Evolutionary conservation across 2,888 invertebrate species (phyloP).

Genomic region (Pediacus dermestoides): DNA sequence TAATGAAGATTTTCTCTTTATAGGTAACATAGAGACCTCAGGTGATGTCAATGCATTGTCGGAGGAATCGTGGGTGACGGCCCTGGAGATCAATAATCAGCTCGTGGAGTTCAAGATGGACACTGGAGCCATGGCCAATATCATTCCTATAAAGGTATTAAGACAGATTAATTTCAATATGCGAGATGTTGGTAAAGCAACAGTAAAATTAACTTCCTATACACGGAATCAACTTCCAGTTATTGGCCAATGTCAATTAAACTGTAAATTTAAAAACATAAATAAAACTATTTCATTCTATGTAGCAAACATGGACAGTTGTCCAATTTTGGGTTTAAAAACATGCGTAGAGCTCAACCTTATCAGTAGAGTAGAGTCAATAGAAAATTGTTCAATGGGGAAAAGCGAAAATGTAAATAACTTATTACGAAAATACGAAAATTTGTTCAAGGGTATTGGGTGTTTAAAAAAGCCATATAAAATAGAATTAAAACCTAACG

Average conservation of each 20-base stretch:
- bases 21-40: constrained; percentile 5
- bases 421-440: constrained; percentile 16
- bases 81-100: neutral
- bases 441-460: constrained; percentile 24
- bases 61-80: constrained; percentile 11
- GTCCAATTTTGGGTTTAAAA: constrained; percentile 13
- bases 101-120: constrained; percentile 15
- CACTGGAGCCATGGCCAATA: constrained; percentile 16
- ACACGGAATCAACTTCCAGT: constrained; percentile 14
- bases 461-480: constrained; percentile 20
- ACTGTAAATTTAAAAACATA: constrained; percentile 12
- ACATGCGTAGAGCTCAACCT: constrained; percentile 16
- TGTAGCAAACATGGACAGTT: constrained; percentile 13
- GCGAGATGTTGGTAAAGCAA: constrained; percentile 8
- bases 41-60: constrained; percentile 1
- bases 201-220: constrained; percentile 16
- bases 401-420: constrained; percentile 5
- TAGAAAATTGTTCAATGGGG: constrained; percentile 12
- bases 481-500: constrained; percentile 22
- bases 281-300: constrained; percentile 10
- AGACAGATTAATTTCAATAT: constrained; percentile 7
- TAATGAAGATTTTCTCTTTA: constrained; percentile 7
- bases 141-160: constrained; percentile 12
- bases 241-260: constrained; percentile 15
- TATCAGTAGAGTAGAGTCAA: constrained; percentile 11